phyloP scores from a whole-genome alignment of 1,140 invertebrate species.

The Aporrectodea caliginosa region DNA sequence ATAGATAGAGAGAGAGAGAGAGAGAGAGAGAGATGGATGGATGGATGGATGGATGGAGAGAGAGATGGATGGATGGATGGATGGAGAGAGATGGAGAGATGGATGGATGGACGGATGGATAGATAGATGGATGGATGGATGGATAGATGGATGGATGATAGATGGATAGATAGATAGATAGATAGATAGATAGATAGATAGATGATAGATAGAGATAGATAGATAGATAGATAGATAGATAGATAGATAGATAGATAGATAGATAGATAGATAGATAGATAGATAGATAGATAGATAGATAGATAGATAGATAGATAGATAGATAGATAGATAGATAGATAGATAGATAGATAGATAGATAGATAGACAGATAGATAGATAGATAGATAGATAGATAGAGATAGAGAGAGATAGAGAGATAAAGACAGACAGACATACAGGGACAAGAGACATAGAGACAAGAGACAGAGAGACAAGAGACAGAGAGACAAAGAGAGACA shows the following conservation, averaged over 20 bases:
- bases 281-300: not conserved
- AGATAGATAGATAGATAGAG: not conserved
- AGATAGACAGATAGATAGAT: slow-evolving; percentile 1
- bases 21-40: not conserved
- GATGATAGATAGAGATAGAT: not conserved
- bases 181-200: not conserved
- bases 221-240: not conserved
- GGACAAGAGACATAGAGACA: not conserved
- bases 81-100: not conserved
- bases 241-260: not conserved
- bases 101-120: not conserved
- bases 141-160: not conserved
- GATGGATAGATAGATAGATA: slow-evolving; percentile 1
- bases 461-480: not conserved
- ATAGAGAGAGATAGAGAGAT: not conserved
- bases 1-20: not conserved
- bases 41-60: not conserved
- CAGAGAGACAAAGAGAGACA: not conserved
- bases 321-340: slow-evolving; percentile 3
- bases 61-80: not conserved
- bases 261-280: not conserved
- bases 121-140: not conserved
- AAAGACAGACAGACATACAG: not conserved
- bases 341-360: slow-evolving; percentile 3
- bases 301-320: not conserved